Conservation (phyloP, 2,113 vertebrate genomes). For the Eira barbara region DNA sequence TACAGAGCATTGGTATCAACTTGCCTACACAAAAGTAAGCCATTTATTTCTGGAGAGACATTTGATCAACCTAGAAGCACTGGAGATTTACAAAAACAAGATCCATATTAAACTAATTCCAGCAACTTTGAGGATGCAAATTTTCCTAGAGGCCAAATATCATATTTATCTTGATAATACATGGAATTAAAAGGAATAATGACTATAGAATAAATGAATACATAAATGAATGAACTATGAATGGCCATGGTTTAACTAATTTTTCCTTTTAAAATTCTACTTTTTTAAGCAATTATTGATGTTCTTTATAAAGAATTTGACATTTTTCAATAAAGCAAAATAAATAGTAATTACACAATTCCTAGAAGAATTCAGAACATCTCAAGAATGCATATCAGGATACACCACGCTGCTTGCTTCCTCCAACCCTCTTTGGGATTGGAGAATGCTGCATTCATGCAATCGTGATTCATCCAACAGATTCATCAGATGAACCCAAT, state of each 20-base stretch:
- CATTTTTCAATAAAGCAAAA: not conserved
- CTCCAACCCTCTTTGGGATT: too few relatives aligned
- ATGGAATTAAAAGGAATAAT: not conserved
- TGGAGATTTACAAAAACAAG: not conserved
- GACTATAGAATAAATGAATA: not conserved
- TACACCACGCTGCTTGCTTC: not conserved
- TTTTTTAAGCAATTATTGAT: not conserved
- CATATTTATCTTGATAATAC: not conserved
- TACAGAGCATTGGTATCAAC: not conserved
- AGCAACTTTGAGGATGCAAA: not conserved
- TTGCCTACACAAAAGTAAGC: not conserved
- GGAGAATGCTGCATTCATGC: accelerated
- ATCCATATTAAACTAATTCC: not conserved
- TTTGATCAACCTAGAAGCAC: not conserved
- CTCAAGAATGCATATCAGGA: not conserved
- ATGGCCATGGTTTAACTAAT: not conserved
- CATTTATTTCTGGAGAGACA: conserved; percentile 10
- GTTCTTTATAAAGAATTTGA: not conserved
- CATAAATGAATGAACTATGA: not conserved
- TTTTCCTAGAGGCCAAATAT: not conserved
- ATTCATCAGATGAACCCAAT: not conserved
- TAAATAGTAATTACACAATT: not conserved
- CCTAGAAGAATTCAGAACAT: not conserved
- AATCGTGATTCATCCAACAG: not conserved
- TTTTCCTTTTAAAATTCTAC: not conserved